A percentile compares a stretch with the other conserved stretches of the same genome.
phyloP scores from a whole-genome alignment of 2,888 invertebrate genomes.

The Falcaria lacertinaria region DNA sequence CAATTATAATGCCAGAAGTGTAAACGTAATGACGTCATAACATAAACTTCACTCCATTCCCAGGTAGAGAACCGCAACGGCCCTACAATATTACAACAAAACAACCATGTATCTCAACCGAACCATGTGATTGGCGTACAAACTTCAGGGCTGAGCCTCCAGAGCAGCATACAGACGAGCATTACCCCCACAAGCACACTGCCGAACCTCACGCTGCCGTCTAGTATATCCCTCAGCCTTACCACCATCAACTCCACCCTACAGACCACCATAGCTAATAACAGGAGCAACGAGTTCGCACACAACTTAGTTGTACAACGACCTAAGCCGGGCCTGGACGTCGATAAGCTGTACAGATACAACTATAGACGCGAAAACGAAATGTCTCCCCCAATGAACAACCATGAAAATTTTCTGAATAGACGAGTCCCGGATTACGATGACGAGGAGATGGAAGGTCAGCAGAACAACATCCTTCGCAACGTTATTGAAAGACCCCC shows the following conservation, averaged over 20 bases:
- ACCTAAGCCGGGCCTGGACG: constrained; percentile 53
- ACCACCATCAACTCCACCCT: constrained; percentile 39
- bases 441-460: constrained; percentile 54
- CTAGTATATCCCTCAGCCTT: constrained; percentile 55
- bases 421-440: constrained; percentile 65
- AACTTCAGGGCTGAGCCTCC: constrained; percentile 42
- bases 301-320: constrained; percentile 64
- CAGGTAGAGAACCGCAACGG: constrained; percentile 70
- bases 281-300: constrained; percentile 49
- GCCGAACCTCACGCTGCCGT: constrained; percentile 47
- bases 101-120: constrained; percentile 35
- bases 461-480: constrained; percentile 45
- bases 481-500: constrained; percentile 47
- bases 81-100: constrained; percentile 49
- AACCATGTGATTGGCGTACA: constrained; percentile 57
- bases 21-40: no score
- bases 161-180: constrained; percentile 38
- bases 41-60: no score
- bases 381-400: constrained; percentile 51
- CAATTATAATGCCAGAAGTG: no score
- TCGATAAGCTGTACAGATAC: constrained; percentile 50
- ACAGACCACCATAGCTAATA: constrained; percentile 53
- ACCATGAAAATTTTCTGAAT: constrained; percentile 59
- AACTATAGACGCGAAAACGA: constrained; percentile 49
- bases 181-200: constrained; percentile 47